Evolutionary conservation across 2,113 vertebrate genomes (phyloP).

Genomic region (Leucosticte australis): DNA sequence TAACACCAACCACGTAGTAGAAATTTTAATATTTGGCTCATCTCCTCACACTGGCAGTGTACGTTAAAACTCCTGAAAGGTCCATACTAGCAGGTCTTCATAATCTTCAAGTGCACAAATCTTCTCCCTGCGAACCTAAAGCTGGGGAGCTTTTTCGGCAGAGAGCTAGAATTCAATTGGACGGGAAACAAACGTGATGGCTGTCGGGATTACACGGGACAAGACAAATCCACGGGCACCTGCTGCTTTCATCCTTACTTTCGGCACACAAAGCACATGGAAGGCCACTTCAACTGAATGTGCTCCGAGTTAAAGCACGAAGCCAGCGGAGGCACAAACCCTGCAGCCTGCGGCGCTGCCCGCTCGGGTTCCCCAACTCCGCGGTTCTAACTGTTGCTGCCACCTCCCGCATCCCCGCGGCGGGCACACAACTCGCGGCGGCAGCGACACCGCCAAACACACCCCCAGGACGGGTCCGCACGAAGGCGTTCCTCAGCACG

Average conservation of each 20-base stretch:
- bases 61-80: background rate
- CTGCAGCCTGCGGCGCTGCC: background rate
- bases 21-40: background rate
- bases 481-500: accelerated
- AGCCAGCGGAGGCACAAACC: background rate
- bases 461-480: accelerated
- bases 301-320: accelerated
- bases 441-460: accelerated
- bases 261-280: background rate
- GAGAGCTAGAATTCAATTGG: accelerated
- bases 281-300: background rate
- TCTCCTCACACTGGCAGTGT: accelerated
- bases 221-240: background rate
- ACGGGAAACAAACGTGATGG: background rate
- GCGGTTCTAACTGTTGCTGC: background rate
- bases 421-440: background rate
- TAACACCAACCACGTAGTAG: background rate
- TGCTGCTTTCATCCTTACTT: background rate
- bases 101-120: background rate
- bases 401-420: background rate
- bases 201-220: background rate
- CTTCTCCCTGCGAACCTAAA: background rate
- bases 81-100: background rate
- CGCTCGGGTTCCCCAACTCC: background rate
- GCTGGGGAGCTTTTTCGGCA: background rate